Evolutionary conservation across 2,888 invertebrate genomes (phyloP).

Genomic region (Blastobasis lacticolella): DNA sequence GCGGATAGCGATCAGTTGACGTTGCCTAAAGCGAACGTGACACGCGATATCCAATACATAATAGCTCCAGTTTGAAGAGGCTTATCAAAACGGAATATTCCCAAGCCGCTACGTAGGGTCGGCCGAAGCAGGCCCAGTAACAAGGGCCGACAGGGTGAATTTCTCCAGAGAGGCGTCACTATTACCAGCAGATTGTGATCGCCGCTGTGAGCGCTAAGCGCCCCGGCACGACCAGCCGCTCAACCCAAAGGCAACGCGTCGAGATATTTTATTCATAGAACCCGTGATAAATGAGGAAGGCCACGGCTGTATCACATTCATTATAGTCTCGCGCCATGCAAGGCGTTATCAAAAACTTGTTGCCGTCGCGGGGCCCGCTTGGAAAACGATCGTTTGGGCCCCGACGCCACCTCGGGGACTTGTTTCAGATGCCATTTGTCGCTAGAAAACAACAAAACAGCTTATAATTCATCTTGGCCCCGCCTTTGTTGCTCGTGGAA

Average conservation of each 20-base stretch:
- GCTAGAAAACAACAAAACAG: conserved; percentile 50
- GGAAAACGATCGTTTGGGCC: conserved; percentile 42
- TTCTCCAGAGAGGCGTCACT: conserved; percentile 50
- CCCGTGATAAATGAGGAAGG: conserved; percentile 64
- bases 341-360: conserved; percentile 68
- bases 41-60: no score
- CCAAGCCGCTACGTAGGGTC: conserved; percentile 13
- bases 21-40: no score
- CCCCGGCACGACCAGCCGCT: conserved; percentile 55
- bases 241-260: conserved; percentile 54
- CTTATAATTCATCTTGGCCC: conserved; percentile 49
- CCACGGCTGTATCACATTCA: conserved; percentile 64
- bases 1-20: no score
- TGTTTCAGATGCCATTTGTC: conserved; percentile 54
- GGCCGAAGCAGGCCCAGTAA: conserved; percentile 33
- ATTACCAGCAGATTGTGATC: conserved; percentile 56
- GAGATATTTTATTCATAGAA: conserved; percentile 70
- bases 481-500: conserved; percentile 47
- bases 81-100: conserved; percentile 20
- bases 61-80: no score
- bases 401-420: conserved; percentile 48
- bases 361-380: conserved; percentile 48
- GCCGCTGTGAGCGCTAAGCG: conserved; percentile 47
- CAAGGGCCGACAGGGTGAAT: conserved; percentile 35
- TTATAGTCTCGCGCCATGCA: conserved; percentile 60